Percentiles rank a stretch among this genome's conserved stretches.
phyloP scores from a whole-genome alignment of 2,113 vertebrate species.

The Girardinichthys multiradiatus region DNA sequence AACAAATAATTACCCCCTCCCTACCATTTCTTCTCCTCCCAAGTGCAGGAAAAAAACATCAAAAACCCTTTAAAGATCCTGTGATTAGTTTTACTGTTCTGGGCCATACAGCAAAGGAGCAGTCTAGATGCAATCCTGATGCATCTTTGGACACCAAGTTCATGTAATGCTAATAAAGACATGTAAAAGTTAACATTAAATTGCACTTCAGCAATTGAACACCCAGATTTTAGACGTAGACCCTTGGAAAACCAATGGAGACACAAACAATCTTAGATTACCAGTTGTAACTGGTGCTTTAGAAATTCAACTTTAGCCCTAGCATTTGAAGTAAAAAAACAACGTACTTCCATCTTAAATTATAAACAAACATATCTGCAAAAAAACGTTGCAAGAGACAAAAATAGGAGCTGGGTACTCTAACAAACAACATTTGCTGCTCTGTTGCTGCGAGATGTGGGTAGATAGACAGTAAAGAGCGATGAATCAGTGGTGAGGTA shows the following conservation, averaged over 20 bases:
- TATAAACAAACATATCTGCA: background rate
- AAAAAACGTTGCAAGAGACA: background rate
- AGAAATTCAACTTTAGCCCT: background rate
- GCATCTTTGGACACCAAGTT: background rate
- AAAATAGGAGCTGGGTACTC: slow-evolving; percentile 15
- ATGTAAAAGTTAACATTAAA: too few species aligned
- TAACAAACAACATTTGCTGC: slow-evolving; percentile 32
- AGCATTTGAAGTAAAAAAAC: slow-evolving; percentile 1
- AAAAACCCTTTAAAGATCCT: background rate
- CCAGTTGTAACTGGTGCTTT: background rate
- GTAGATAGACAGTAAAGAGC: slow-evolving; percentile 9
- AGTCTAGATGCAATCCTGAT: background rate
- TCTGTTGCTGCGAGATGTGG: background rate
- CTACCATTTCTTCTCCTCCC: background rate
- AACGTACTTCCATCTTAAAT: background rate
- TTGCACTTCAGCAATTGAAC: too few species aligned
- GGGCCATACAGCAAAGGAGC: background rate
- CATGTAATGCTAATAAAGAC: too few species aligned
- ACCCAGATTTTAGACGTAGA: too few species aligned
- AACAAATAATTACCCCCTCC: background rate
- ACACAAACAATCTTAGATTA: background rate
- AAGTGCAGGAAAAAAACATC: background rate
- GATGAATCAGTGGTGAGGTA: slow-evolving; percentile 26
- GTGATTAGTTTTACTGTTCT: background rate
- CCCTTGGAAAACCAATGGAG: too few species aligned